phyloP scores from a whole-genome alignment of 1,140 invertebrate species.

The Samia ricini region DNA sequence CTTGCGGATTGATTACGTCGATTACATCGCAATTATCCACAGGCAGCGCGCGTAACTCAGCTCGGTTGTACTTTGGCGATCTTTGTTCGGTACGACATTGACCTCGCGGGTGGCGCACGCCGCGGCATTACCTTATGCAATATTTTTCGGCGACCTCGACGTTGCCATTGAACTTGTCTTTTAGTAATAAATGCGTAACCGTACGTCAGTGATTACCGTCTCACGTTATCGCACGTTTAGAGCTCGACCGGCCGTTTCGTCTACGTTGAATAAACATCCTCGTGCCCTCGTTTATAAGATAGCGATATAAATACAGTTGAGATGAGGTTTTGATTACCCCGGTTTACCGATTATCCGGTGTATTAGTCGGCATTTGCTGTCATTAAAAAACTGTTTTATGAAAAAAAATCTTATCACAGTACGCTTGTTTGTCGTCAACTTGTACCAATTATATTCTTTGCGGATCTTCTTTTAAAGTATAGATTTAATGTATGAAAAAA shows the following conservation, averaged over 20 bases:
- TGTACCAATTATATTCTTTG: too few relatives aligned
- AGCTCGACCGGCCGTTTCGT: conserved; percentile 15
- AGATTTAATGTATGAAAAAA: too few relatives aligned
- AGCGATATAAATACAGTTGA: conserved; percentile 15
- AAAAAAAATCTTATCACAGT: too few relatives aligned
- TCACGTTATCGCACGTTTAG: conserved; percentile 30
- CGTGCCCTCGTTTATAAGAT: conserved; percentile 36
- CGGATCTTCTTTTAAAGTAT: too few relatives aligned
- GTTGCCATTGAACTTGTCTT: conserved; percentile 32
- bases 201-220: conserved; percentile 27
- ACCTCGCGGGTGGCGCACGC: conserved; percentile 39
- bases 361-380: neutral
- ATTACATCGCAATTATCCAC: conserved; percentile 71
- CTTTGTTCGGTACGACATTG: conserved; percentile 68
- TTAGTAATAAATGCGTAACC: conserved; percentile 25
- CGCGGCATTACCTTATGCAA: conserved; percentile 45
- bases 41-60: neutral
- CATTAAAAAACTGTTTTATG: too few relatives aligned
- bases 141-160: conserved; percentile 48
- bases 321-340: neutral
- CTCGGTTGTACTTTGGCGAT: conserved; percentile 65
- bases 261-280: conserved; percentile 22
- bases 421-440: too few relatives aligned
- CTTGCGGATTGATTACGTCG: conserved; percentile 66
- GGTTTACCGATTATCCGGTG: neutral